Conservation (phyloP, 92 coral and sea anemone species). For the Anthopleura xanthogrammica region DNA sequence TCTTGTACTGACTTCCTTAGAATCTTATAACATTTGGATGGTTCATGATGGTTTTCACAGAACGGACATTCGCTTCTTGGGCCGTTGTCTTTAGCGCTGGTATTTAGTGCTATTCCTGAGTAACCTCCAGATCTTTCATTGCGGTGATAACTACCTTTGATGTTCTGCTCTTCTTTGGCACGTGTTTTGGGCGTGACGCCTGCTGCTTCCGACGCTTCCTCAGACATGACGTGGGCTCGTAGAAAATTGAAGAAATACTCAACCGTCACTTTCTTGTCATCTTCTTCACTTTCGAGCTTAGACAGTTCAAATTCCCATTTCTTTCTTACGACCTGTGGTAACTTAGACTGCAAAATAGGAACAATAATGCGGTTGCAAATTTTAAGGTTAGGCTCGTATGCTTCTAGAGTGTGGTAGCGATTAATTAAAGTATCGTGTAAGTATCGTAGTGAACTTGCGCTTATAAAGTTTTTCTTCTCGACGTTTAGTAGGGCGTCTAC, state of each 20-base stretch:
- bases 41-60: slow-evolving; percentile 11
- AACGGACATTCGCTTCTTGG: not conserved
- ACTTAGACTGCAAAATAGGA: not conserved
- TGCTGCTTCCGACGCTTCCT: slow-evolving; percentile 15
- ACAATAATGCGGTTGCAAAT: too few species aligned
- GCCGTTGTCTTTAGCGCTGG: not conserved
- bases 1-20: slow-evolving; percentile 5
- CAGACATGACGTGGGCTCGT: not conserved
- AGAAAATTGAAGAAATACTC: slow-evolving; percentile 16
- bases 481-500: slow-evolving; percentile 22
- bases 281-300: slow-evolving; percentile 20
- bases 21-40: slow-evolving; percentile 14
- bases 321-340: not conserved
- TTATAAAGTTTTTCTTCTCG: slow-evolving; percentile 27
- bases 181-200: not conserved
- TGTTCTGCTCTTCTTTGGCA: not conserved
- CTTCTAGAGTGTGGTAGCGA: not conserved
- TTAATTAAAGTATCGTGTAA: slow-evolving; percentile 33
- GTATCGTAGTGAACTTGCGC: slow-evolving; percentile 19
- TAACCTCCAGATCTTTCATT: too few species aligned
- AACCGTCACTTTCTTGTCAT: slow-evolving; percentile 10
- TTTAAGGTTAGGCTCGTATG: too few species aligned
- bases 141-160: too few species aligned
- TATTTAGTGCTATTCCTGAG: not conserved
- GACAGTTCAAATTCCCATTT: slow-evolving; percentile 34